Evolutionary conservation across 2,797 vertebrate genomes (phyloP), one percentile per base, ranked within the genome.

Genomic region (Cirrhinus mrigala): DNA sequence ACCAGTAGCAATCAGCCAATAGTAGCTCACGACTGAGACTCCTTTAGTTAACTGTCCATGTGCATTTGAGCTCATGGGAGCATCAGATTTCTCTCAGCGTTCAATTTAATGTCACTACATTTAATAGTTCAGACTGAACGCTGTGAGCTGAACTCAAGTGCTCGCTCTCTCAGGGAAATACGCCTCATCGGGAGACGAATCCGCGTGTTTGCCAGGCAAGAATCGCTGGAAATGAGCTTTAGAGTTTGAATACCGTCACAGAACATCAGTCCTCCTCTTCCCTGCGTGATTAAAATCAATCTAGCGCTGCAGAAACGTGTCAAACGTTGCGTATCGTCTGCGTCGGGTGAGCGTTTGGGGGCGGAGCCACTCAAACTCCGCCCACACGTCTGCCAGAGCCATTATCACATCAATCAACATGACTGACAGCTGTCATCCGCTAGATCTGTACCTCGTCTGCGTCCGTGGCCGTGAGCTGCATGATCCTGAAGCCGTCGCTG

Each of bases 401-500:
- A 86, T 88, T 68, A 85, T 71, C 12, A 54, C 50, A 54, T 85
- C 75, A 74, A 66, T 89, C 75, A 75, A 58, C 79, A 64, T 73
- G 81, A 82, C 58, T 71, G 81, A 74, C 52, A 83, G 85, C 71
- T 70, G 71, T 50, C 27, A 56, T 86, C 69, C 60, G 77, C 1
- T 69, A 29, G 15, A 71, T 60, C 92, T 94, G 92, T 94, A 96
- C 98, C 97, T 99, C 96, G 85, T 99, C 98, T 85, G 97, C 98
- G 90, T 99, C 98, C 88, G 97, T 96, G 86, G 98, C 98, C 85
- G 97, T 98, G 90, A 99, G 94, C 90, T 99, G 98, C 96, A 98
- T 95, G 93, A 99, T 98, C 96, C 96, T 98, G 89, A 97, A 97
- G 83, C 98, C 98, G 73, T 99, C 98, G 0, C 96, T 97, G 6